A percentile compares a stretch with the other conserved stretches of the same genome.
Evolutionary conservation across 2,113 vertebrate genomes (phyloP).

Genomic region (Noturus placidus): DNA sequence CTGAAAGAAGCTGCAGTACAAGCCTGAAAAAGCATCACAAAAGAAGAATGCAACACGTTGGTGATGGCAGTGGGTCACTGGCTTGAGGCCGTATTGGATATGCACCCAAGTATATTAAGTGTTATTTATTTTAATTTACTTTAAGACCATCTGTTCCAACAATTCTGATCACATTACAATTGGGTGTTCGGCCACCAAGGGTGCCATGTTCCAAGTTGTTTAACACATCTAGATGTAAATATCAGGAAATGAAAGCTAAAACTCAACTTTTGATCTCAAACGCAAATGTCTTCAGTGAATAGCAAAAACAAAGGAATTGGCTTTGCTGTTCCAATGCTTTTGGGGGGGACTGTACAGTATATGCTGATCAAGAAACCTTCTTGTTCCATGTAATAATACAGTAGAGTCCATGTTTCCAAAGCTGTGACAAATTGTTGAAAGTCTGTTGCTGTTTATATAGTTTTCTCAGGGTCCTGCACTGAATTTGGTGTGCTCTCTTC

Average conservation of each 20-base stretch:
- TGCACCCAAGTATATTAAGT: background rate
- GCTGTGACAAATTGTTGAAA: background rate
- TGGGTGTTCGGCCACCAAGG: background rate
- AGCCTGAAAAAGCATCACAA: background rate
- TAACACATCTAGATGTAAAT: background rate
- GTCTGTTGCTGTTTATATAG: background rate
- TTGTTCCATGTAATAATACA: background rate
- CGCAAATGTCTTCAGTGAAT: background rate
- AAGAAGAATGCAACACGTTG: background rate
- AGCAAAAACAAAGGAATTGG: background rate
- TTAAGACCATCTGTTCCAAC: background rate
- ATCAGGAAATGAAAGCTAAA: background rate
- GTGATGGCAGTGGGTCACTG: background rate
- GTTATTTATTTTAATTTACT: background rate
- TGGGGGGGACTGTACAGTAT: no score
- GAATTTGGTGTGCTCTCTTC: conserved; percentile 11
- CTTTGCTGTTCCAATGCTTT: background rate
- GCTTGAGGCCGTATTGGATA: background rate
- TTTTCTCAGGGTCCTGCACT: background rate
- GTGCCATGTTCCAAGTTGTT: background rate
- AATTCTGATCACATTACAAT: background rate
- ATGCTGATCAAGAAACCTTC: background rate
- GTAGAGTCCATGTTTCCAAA: background rate
- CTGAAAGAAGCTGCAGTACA: background rate
- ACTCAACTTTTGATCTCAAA: background rate